Base-by-base conservation (phyloP, 2,888 invertebrate genomes). In the Pediacus dermestoides region DNA sequence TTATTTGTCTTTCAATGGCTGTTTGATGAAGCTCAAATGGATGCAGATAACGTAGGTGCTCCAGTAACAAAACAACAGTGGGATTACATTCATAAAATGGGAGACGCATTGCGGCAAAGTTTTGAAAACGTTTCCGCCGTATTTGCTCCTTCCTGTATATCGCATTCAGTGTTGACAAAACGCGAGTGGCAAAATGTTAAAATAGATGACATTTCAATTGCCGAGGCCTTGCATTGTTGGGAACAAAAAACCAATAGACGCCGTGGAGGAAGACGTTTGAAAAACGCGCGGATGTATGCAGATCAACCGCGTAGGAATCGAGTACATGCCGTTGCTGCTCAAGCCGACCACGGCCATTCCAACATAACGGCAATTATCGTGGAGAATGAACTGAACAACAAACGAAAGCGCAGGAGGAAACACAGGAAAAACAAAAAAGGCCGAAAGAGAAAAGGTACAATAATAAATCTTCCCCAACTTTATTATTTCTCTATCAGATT, bases 1-100 rank as follows among this genome's bases (percentile, higher is more conserved):
- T 74, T 94, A 14, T 95, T 94, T 66, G 85, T 95, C 13, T 90
- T 94, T 65, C 94, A 94, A 77, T 93, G 92, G 81, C 74, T 94
- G 32, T 94, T 92, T 66, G 94, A 95, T 66, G 92, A 93, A 62
- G 93, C 93, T 2, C 94, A 94, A 72, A 83, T 95, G 77, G 82
- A 88, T 16, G 91, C 88, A 0, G 91, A 92, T 66, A 93, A 93
- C 57, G 89, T 94, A 1, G 88, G 89, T 0, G 82, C 89, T 0
- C 92, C 92, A 1, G 82, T 88, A 2, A 86, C 90, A 8, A 85
- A 88, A 36, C 83, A 87, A 41, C 93, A 94, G 60, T 94, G 93
- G 93, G 88, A 92, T 57, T 90, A 90, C 57, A 90, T 94, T 42
- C 90, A 93, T 63, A 82, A 85, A 61, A 87, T 92, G 73, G 93